Evolutionary conservation across 2,888 invertebrate genomes (phyloP).

Genomic region (Perizoma flavofasciatum): DNA sequence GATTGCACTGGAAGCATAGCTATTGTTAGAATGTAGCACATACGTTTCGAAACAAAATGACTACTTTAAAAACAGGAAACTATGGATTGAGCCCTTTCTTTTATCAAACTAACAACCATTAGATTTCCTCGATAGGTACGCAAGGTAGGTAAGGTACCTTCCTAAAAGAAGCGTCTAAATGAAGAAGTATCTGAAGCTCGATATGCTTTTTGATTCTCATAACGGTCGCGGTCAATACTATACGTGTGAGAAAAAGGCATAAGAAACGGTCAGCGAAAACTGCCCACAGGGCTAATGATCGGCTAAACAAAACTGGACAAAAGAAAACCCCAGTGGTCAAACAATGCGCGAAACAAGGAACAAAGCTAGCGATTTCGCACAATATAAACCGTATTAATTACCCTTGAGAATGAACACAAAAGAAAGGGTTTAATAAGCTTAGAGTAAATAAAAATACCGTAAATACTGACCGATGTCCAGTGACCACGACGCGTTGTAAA

Average conservation of each 20-base stretch:
- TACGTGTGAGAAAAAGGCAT: conserved; percentile 68
- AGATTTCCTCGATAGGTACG: too few species aligned
- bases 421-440: conserved; percentile 80
- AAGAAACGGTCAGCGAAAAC: conserved; percentile 69
- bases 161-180: too few species aligned
- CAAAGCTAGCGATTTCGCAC: conserved; percentile 73
- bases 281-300: conserved; percentile 80
- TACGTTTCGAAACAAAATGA: conserved; percentile 30
- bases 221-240: conserved; percentile 58
- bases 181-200: too few species aligned
- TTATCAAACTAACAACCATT: too few species aligned
- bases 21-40: conserved; percentile 41
- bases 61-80: not conserved
- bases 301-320: conserved; percentile 69
- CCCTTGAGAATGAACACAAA: conserved; percentile 69
- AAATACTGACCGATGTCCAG: conserved; percentile 72
- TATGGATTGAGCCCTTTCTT: too few species aligned
- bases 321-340: conserved; percentile 51
- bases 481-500: conserved; percentile 50
- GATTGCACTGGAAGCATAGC: conserved; percentile 42
- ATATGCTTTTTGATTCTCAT: conserved; percentile 22
- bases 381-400: conserved; percentile 79
- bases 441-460: conserved; percentile 75
- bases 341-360: conserved; percentile 69
- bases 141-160: too few species aligned